phyloP scores from a whole-genome alignment of 2,113 vertebrate genomes.

The Xenus cinereus region DNA sequence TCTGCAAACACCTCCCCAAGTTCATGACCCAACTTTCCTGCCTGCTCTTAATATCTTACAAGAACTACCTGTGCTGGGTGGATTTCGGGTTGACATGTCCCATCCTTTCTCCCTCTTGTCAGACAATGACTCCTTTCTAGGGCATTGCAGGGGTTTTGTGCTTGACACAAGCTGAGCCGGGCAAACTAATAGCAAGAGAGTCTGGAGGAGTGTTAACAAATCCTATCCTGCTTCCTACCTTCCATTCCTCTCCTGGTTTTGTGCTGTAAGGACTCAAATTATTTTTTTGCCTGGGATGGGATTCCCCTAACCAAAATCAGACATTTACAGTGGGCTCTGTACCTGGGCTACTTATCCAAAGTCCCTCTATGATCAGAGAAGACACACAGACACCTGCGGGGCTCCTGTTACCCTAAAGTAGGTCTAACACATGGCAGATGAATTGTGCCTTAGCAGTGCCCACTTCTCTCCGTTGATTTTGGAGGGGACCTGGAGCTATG shows the following conservation, averaged over 20 bases:
- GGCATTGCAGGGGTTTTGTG: not conserved
- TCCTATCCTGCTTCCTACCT: not conserved
- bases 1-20: not conserved
- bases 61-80: not conserved
- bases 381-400: not conserved
- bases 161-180: not conserved
- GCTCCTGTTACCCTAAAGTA: not conserved
- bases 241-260: not conserved
- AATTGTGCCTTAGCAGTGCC: not conserved
- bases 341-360: not conserved
- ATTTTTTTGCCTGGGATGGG: not conserved
- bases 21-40: not conserved
- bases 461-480: not conserved
- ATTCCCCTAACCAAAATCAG: not conserved
- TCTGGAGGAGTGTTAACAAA: not conserved
- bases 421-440: not conserved
- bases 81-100: not conserved
- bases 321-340: not conserved
- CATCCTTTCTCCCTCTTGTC: not conserved
- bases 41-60: not conserved
- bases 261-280: not conserved
- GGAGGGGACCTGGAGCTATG: not conserved
- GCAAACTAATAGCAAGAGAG: not conserved
- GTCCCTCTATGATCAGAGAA: not conserved
- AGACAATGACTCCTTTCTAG: not conserved